Percentiles rank a stretch among this genome's conserved stretches.
Conservation (phyloP, 2,113 vertebrate species). For the Aramus guarauna region DNA sequence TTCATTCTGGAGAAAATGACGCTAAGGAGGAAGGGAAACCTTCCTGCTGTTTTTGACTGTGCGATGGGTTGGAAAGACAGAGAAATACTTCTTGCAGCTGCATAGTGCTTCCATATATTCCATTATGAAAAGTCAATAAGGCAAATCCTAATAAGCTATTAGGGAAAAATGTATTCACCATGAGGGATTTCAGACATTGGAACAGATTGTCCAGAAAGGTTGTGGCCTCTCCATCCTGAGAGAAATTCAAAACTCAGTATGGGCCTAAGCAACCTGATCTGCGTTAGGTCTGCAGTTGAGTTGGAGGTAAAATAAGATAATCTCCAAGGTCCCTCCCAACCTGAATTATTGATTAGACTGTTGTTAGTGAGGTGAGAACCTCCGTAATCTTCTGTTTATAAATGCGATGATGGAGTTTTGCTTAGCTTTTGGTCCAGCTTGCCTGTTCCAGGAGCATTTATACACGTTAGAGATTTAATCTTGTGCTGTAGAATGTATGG, state of each 20-base stretch:
- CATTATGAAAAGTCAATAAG: not conserved
- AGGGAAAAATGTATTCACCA: not conserved
- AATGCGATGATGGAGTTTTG: not conserved
- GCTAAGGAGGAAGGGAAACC: not conserved
- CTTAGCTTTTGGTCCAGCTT: not conserved
- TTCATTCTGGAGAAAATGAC: not conserved
- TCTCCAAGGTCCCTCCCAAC: not conserved
- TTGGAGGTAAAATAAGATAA: not conserved
- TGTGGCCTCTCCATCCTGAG: not conserved
- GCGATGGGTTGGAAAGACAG: not conserved
- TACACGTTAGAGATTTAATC: not conserved
- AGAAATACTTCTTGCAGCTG: not conserved
- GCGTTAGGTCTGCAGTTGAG: not conserved
- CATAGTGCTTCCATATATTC: not conserved
- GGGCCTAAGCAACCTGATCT: not conserved
- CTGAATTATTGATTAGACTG: not conserved
- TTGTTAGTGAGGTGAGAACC: not conserved
- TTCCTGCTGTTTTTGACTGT: not conserved
- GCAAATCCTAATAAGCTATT: not conserved
- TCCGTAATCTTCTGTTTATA: not conserved
- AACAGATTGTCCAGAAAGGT: not conserved
- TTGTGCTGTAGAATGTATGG: not conserved
- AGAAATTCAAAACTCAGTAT: not conserved
- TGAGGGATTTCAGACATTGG: not conserved
- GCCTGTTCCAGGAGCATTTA: not conserved